Evolutionary conservation across 2,888 invertebrate species (phyloP), one percentile per base, ranked within the genome.

Genomic region (Heliconius aoede): DNA sequence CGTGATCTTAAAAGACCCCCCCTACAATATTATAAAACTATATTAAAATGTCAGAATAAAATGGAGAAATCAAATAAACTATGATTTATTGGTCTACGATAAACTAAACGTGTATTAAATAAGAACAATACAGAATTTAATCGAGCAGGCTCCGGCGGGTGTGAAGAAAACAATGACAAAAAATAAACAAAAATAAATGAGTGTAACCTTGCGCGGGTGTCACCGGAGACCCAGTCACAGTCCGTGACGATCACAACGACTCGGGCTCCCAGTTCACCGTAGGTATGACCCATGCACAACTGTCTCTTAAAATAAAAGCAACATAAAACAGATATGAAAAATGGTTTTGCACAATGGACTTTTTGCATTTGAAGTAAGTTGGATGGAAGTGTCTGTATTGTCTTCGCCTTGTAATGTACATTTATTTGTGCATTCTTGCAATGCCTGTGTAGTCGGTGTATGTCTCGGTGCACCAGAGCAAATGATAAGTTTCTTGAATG

Each of bases 271-370:
- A 94, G 78, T 87, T 86, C 86, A 94, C 89, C 46, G 90, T 86
- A 79, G 93, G 93, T 82, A 94, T 93, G 81, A 91, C 88, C 94
- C 94, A 94, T 64, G 93, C 88, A 83, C 91, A 91, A 83, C 88
- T 85, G 77, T 87, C 85, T 82, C 90, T 92, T 88, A 73, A 84
- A 84, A 84, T 79, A 78, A 82, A 81, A 83, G 77, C 81, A 72
- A 78, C 81, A 81, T 81, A 80, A 82, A 78, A 81, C 81, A 79
- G 84, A 83, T 76, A 83, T 80, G 78, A 81, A 81, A 82, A 81
- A 82, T 71, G 78, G 61, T 51, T 61, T 55, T 21, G 69, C 55
- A 74, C 21, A 71, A 74, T 76, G 68, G 15, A 18, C 61, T 67
- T 67, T 76, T 26, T 62, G 60, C 67, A 30, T 67, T 61, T 62